Evolutionary conservation across 2,888 invertebrate species (phyloP), one percentile per base, ranked within the genome.

Genomic region (Eudasyphora cyanicolor): DNA sequence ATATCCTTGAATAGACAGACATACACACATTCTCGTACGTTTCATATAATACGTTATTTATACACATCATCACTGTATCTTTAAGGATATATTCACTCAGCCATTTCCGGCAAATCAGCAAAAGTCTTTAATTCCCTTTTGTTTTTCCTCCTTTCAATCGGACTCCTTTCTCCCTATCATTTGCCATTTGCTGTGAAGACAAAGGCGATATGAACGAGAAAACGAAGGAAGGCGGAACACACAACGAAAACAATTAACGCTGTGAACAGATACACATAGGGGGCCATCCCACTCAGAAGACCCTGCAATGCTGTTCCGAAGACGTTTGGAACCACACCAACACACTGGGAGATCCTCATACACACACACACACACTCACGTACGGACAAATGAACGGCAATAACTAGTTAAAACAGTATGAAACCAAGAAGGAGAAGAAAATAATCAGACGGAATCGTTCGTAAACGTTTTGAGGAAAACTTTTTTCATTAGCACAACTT

Each of bases 401-500:
- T 67, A 67, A 67, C 67, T 67, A 42, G 67, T 67, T 57, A 64
- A 19, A 49, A 80, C 19, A 49, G 57, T 49, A 29, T 8, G 42
- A 78, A 75, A 14, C 38, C 10, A 35, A 38, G 29, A 64, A 73
- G 67, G 73, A 38, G 21, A 19, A 10, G 35, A 45, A 35, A 67
- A 54, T 21, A 69, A 75, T 57, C 21, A 42, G 79, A 70, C 17
- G 62, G 70, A 76, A 78, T 62, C 64, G 51, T 81, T 84, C 32
- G 70, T 60, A 84, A 84, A 78, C 62, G 84, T 81, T 84, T 69
- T 78, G 64, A 76, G 38, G 78, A 76, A 84, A 84, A 84, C 84
- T 84, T 84, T 84, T 84, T 84, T 84, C 84, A 84, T 84, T 84
- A 84, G 84, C 78, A 78, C 67, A 84, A 84, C 75, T 81, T 84